Percentiles rank a stretch among this genome's conserved stretches.
Evolutionary conservation across 2,888 invertebrate species (phyloP).

Genomic region (Hirudinaria manillensis): DNA sequence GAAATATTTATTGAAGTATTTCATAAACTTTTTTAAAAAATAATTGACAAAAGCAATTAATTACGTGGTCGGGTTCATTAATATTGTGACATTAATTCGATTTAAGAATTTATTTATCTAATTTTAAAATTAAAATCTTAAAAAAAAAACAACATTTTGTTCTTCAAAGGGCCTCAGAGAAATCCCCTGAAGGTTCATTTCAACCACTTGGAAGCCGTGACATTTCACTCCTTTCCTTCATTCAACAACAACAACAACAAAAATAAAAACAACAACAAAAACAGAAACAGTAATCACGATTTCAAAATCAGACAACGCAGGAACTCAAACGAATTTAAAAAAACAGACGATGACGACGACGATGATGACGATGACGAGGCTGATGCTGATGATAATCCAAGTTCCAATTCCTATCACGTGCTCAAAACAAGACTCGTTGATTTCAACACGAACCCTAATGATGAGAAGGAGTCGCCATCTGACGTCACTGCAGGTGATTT

Average conservation of each 20-base stretch:
- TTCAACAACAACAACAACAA: neutral
- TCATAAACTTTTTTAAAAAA: no score
- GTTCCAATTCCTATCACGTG: neutral
- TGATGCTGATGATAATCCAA: neutral
- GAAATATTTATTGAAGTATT: no score
- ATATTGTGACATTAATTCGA: neutral
- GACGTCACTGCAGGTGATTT: no score
- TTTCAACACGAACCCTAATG: no score
- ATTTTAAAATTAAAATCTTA: neutral
- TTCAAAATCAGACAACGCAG: neutral
- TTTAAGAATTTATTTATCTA: neutral
- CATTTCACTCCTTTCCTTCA: neutral
- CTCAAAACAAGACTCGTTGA: neutral
- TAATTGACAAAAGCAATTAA: no score
- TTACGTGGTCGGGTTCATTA: no score
- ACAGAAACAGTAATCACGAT: constrained; percentile 4
- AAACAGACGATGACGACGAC: neutral
- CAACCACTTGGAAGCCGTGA: neutral
- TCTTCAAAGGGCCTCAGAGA: neutral
- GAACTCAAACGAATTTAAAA: neutral
- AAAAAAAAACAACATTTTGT: neutral
- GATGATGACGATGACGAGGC: neutral
- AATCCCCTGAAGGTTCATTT: constrained; percentile 2
- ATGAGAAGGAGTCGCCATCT: no score
- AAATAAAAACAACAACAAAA: neutral